Evolutionary conservation across 2,888 invertebrate genomes (phyloP).

Genomic region (Phymatocera aterrima): DNA sequence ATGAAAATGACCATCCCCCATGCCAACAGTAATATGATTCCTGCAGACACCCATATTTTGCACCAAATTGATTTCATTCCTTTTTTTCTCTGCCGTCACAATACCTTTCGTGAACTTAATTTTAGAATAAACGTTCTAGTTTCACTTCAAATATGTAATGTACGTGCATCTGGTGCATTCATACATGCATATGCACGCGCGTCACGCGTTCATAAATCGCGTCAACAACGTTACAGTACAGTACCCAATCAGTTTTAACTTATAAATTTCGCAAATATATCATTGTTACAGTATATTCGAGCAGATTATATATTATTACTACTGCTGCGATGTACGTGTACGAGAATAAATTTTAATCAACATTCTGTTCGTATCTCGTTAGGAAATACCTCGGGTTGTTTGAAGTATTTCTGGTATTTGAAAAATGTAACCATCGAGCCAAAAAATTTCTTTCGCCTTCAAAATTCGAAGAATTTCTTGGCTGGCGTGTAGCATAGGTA

Average conservation of each 20-base stretch:
- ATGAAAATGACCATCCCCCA: neutral
- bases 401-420: constrained; percentile 55
- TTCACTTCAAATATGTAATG: no score
- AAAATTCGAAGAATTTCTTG: constrained; percentile 63
- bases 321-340: no score
- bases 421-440: constrained; percentile 66
- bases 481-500: constrained; percentile 16
- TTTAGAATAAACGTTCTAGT: no score
- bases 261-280: neutral
- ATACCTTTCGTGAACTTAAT: no score
- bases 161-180: no score
- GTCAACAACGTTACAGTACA: no score
- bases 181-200: no score
- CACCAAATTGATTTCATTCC: no score
- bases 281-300: neutral
- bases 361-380: constrained; percentile 67
- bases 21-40: no score
- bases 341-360: constrained; percentile 71
- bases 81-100: no score
- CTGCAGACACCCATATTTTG: no score
- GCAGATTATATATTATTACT: neutral
- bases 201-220: neutral
- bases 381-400: constrained; percentile 45
- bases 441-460: constrained; percentile 60
- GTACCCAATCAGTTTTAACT: no score